Evolutionary conservation across 2,797 vertebrate species (phyloP).

Genomic region (Cyprinodon diabolis): DNA sequence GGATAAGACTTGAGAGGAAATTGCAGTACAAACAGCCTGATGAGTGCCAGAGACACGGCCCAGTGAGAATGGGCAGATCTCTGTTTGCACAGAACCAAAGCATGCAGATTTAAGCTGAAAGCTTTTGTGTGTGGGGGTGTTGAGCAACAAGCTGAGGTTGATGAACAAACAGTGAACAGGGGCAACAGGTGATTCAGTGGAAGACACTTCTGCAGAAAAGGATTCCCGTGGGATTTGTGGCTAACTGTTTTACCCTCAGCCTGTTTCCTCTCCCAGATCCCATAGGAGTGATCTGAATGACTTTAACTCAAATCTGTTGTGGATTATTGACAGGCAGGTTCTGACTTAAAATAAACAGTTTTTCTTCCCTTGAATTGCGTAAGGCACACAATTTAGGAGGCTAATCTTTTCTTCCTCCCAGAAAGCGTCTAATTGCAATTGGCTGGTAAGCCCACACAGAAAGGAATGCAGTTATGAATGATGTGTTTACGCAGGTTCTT

Average conservation of each 20-base stretch:
- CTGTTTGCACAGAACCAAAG: conserved; percentile 76
- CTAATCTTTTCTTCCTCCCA: conserved; percentile 81
- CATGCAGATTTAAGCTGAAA: conserved; percentile 74
- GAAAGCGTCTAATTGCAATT: conserved; percentile 78
- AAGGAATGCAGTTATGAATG: conserved; percentile 74
- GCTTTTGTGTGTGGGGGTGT: conserved; percentile 37
- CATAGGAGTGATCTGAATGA: conserved; percentile 66
- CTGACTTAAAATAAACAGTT: conserved; percentile 62
- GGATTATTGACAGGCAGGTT: conserved; percentile 69
- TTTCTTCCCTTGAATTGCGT: conserved; percentile 58
- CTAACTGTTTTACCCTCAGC: conserved; percentile 35
- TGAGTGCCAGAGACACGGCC: conserved; percentile 75
- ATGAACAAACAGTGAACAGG: conserved; percentile 50
- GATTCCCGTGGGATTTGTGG: conserved; percentile 75
- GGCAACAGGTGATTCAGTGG: conserved; percentile 73
- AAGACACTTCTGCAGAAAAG: conserved; percentile 45
- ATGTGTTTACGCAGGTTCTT: conserved; percentile 77
- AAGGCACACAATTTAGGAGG: conserved; percentile 68
- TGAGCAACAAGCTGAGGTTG: conserved; percentile 58
- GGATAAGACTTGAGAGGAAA: conserved; percentile 78
- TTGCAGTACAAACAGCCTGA: conserved; percentile 78
- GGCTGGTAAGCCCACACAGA: conserved; percentile 81
- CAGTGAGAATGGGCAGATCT: conserved; percentile 72
- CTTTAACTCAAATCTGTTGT: conserved; percentile 60
- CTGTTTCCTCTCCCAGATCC: conserved; percentile 71